These are phyloP conservation scores for Hestina assimilis DNA, from an alignment of 1,140 invertebrate genomes.

Conservation along the genomic window DNA sequence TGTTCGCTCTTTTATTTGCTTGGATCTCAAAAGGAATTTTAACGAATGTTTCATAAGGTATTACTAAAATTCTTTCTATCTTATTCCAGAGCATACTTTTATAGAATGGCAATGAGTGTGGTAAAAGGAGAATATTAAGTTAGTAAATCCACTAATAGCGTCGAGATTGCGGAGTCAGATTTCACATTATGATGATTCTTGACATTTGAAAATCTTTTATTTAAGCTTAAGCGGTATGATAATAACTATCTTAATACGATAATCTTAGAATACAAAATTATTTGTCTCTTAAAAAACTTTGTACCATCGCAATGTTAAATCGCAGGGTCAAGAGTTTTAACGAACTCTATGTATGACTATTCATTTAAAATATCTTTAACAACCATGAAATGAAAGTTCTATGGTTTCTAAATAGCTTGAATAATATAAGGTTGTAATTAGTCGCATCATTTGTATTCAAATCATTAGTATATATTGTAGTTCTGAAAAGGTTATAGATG, in stretches of 20 bases:
- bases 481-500: not conserved
- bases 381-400: constrained; percentile 45
- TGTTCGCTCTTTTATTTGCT: constrained; percentile 7
- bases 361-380: constrained; percentile 42
- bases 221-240: not conserved
- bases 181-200: constrained; percentile 30
- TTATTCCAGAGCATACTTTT: too few species aligned
- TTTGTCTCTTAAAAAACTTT: not conserved
- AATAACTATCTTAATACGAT: not conserved
- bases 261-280: not conserved
- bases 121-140: constrained; percentile 7
- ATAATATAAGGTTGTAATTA: constrained; percentile 19
- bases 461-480: not conserved
- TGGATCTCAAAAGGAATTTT: not conserved
- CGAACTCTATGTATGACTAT: constrained; percentile 33
- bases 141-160: not conserved
- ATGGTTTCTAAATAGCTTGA: constrained; percentile 11
- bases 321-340: constrained; percentile 46
- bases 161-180: constrained; percentile 8
- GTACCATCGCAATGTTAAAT: constrained; percentile 42
- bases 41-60: not conserved
- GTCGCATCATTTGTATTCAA: constrained; percentile 3
- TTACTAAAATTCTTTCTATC: too few species aligned
- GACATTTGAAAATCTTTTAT: constrained; percentile 24
- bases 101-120: not conserved